Base-by-base conservation (phyloP, 1,140 invertebrate species). In the Cardiocondyla obscurior region DNA sequence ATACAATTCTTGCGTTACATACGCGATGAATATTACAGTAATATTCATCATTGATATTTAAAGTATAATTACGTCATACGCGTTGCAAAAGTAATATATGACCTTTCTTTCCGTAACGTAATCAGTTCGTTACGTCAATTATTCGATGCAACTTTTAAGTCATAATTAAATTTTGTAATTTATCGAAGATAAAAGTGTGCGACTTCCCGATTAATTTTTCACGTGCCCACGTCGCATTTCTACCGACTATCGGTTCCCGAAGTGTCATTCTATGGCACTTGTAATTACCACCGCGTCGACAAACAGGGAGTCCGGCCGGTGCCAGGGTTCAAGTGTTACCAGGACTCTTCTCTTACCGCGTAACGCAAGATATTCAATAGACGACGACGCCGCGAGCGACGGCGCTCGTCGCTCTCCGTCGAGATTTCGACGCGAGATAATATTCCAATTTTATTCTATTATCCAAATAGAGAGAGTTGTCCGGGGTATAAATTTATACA, bases 201-300 rank as follows among this genome's bases (percentile, higher is more conserved):
- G n/a, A n/a, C n/a, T n/a, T n/a, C n/a, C n/a, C n/a, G n/a, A n/a
- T n/a, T n/a, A n/a, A n/a, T n/a, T n/a, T 65, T 65, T 1, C 16
- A n/a, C 12, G 5, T 10, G 22, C 14, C 36, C 5, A 51, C 6
- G 16, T 49, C n/a, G 25, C n/a, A 36, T 30, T 36, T 22, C 25
- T 30, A 36, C 22, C 33, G 49, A n/a, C 12, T 4, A 4, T 42
- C 36, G 25, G 19, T 58, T n/a, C n/a, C n/a, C n/a, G n/a, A n/a
- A n/a, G n/a, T n/a, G 22, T 77, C 33, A 33, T 5, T 19, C 30
- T 36, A 46, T 4, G 7, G 3, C n/a, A 28, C 51, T 33, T 3
- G 90, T 91, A 92, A 92, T 91, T 92, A 92, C 87, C 89, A 85
- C 79, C 87, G 81, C 90, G 90, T 92, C 89, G 84, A 89, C 85